Conservation (phyloP, 2,797 vertebrate species). For the Sorex maritimensis region DNA sequence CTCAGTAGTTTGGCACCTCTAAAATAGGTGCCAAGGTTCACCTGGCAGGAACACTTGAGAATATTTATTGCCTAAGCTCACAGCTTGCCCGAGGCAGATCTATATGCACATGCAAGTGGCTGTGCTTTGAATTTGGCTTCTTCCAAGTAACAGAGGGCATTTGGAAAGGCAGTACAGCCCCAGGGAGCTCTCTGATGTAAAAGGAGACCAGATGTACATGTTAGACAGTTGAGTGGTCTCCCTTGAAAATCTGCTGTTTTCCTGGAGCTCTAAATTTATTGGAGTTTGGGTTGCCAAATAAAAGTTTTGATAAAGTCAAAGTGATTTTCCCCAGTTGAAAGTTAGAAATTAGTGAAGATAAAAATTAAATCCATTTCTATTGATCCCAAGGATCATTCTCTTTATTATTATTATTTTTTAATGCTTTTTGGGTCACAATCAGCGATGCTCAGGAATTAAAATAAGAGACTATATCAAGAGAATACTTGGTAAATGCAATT, state of each 20-base stretch:
- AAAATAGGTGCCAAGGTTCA: background rate
- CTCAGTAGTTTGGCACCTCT: background rate
- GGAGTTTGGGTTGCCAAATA: background rate
- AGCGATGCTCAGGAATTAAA: background rate
- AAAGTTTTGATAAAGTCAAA: slow-evolving; percentile 30
- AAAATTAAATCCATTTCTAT: background rate
- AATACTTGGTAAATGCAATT: background rate
- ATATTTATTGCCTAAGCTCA: background rate
- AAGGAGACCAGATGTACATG: background rate
- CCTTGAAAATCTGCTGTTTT: background rate
- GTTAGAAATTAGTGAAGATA: background rate
- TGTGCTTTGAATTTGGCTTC: slow-evolving; percentile 3
- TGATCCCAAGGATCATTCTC: background rate
- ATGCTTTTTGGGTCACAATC: background rate
- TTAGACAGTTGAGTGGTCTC: background rate
- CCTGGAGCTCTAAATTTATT: slow-evolving; percentile 16
- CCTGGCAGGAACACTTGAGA: background rate
- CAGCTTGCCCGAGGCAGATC: background rate
- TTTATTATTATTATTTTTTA: too few species aligned
- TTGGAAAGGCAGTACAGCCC: background rate
- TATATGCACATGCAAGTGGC: background rate
- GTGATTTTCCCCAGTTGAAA: slow-evolving; percentile 19
- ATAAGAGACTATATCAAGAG: background rate
- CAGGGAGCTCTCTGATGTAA: background rate
- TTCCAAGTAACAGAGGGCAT: background rate